Conservation (phyloP, 2,797 vertebrate genomes). For the Luscinia luscinia region DNA sequence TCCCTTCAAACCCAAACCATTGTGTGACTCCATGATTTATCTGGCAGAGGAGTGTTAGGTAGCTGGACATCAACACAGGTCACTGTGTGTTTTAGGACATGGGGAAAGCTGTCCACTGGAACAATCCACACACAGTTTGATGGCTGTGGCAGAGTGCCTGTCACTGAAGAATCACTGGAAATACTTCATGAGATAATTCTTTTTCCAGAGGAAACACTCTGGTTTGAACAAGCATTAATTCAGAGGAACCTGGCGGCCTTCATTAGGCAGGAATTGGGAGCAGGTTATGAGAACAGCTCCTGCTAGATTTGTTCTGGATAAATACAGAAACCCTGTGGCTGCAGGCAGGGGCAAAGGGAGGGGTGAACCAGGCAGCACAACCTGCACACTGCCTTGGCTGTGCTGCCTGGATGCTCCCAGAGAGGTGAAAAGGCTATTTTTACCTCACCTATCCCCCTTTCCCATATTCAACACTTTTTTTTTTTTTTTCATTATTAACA, state of each 20-base stretch:
- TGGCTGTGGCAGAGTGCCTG: background rate
- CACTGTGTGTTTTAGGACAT: background rate
- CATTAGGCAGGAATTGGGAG: slow-evolving; percentile 3
- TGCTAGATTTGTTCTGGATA: slow-evolving; percentile 3
- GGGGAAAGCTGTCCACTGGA: background rate
- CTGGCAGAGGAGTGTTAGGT: background rate
- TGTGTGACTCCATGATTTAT: background rate
- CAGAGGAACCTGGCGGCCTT: background rate
- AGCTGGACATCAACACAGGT: background rate
- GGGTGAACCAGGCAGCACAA: background rate
- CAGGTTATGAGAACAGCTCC: slow-evolving; percentile 36
- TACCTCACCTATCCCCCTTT: background rate
- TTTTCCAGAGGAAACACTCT: background rate
- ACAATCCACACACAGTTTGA: background rate
- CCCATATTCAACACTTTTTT: background rate
- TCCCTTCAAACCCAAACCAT: background rate
- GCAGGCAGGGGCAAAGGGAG: background rate
- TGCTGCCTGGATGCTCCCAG: background rate
- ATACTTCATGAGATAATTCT: background rate
- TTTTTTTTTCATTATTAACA: background rate
- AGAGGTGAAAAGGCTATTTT: background rate
- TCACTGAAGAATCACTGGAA: background rate
- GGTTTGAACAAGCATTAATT: slow-evolving; percentile 1
- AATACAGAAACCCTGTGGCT: background rate
- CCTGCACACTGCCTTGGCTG: background rate